phyloP scores from a whole-genome alignment of 2,113 vertebrate genomes.

The Chaetodon auriga region DNA sequence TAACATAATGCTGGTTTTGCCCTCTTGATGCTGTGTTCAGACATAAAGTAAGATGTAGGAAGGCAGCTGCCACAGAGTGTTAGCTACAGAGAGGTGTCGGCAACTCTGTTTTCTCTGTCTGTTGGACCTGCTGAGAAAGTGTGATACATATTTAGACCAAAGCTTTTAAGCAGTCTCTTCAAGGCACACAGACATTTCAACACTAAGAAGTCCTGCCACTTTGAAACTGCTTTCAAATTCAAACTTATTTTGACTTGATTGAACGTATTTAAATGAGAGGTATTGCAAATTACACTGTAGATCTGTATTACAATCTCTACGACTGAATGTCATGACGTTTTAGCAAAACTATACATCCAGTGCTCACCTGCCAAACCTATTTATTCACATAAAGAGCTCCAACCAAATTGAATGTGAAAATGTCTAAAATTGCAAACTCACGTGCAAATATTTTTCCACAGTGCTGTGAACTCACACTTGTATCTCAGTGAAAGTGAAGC shows the following conservation, averaged over 20 bases:
- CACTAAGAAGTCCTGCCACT: neutral
- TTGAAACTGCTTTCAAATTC: neutral
- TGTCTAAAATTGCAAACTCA: conserved; percentile 3
- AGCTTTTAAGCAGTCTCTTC: conserved; percentile 1
- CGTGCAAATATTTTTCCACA: neutral
- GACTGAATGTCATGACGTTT: neutral
- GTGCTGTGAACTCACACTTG: conserved; percentile 11
- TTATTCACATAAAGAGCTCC: neutral
- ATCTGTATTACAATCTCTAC: neutral
- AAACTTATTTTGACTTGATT: neutral
- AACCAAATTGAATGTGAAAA: conserved; percentile 5
- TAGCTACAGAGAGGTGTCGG: conserved; percentile 25
- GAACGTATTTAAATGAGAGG: neutral
- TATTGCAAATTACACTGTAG: neutral
- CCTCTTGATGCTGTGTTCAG: conserved; percentile 12
- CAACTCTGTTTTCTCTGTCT: conserved; percentile 1
- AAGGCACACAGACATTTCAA: conserved; percentile 8
- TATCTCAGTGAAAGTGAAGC: conserved; percentile 18
- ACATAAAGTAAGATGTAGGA: conserved; percentile 28
- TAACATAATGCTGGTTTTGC: neutral
- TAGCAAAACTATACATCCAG: neutral
- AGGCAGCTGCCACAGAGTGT: conserved; percentile 41
- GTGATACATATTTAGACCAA: conserved; percentile 5
- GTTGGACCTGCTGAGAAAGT: neutral
- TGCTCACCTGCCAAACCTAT: neutral